Evolutionary conservation across 2,797 vertebrate genomes (phyloP).

Genomic region (Helarctos malayanus): DNA sequence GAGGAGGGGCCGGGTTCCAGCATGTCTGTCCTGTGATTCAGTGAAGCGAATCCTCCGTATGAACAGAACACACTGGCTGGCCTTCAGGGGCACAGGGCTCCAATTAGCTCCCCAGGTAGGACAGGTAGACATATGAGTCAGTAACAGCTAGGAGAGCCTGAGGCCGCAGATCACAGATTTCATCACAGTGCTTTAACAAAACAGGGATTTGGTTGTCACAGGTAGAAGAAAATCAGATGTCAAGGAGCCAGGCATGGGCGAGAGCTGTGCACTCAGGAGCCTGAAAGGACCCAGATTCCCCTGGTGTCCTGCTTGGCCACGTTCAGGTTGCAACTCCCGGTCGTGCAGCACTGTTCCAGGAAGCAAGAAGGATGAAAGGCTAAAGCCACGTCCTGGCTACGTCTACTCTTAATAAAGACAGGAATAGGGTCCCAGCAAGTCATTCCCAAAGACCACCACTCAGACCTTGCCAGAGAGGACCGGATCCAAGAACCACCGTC

Average conservation of each 20-base stretch:
- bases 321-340: background rate
- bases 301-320: background rate
- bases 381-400: background rate
- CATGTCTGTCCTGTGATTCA: background rate
- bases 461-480: background rate
- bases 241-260: too few relatives aligned
- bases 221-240: background rate
- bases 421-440: background rate
- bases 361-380: background rate
- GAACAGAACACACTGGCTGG: background rate
- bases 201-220: background rate
- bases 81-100: background rate
- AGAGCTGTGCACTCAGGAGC: rapidly evolving
- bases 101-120: too few relatives aligned
- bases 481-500: background rate
- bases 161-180: background rate
- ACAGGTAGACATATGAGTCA: background rate
- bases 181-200: background rate
- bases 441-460: too few relatives aligned
- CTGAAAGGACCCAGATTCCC: background rate
- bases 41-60: background rate
- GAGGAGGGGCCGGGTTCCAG: background rate
- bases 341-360: rapidly evolving
- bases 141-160: background rate
- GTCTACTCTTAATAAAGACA: background rate